Evolutionary conservation across 2,797 vertebrate genomes (phyloP), one percentile per base, ranked within the genome.

Genomic region (Trematomus bernacchii): DNA sequence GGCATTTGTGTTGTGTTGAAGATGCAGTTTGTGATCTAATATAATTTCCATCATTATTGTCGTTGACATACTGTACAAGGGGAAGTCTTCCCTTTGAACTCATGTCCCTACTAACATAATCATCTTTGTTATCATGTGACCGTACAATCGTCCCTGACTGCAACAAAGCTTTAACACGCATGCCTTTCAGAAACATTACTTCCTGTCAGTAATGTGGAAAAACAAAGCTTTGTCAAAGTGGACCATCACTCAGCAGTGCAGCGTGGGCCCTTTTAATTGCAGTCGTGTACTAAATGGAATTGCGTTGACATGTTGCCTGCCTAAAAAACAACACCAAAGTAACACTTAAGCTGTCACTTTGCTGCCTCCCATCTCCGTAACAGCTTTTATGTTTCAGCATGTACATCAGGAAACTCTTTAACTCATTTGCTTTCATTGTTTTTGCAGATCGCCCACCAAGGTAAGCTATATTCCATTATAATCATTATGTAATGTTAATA

Each of bases 361-460:
- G 27, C 27, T 76, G 71, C 14, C 75, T 78, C 55, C 46, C 15
- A 19, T 77, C 51, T 71, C 58, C 60, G 30, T 75, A 61, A n/a
- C 51, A 74, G 52, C 21, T 67, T 19, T 76, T 74, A 61, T 44
- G 37, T 76, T 70, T 80, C 58, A 61, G 18, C 40, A 21, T 66
- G 46, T 65, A 9, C 57, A 55, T 62, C 52, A 54, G 71, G 57
- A 42, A 66, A 71, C 62, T 71, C 65, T 43, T 54, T 70, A 84
- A 88, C 73, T 79, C 27, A 37, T 86, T 23, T 79, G 23, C 33
- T 85, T 11, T 87, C 60, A 11, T 73, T 87, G 33, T 60, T 83
- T 82, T 86, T 80, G 46, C 91, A 96, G 95, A 83, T 96, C 95
- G 0, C 95, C 95, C 1, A 93, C 92, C 53, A 96, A 95, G 94